Conservation (phyloP, 92 coral and sea anemone species). For the Diadumene lineata region DNA sequence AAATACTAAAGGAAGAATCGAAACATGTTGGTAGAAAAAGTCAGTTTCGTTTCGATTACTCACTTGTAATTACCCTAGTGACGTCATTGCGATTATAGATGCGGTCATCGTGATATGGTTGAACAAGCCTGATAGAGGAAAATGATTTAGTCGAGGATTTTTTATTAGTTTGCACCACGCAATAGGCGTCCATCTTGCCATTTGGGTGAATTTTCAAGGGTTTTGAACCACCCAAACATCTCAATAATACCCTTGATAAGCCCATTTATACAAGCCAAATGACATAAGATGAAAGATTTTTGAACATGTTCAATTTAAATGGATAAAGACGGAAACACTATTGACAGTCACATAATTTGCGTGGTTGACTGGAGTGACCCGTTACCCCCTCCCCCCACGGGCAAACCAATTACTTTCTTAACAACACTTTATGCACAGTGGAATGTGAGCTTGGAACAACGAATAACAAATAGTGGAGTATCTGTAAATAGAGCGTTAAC, state of each 20-base stretch:
- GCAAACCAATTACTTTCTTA: conserved; percentile 3
- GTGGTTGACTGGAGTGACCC: conserved; percentile 14
- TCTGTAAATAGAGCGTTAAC: conserved; percentile 42
- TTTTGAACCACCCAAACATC: background rate
- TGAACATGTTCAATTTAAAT: background rate
- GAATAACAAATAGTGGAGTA: conserved; percentile 38
- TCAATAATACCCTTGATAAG: background rate
- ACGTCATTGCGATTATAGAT: background rate
- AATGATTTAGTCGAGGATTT: background rate
- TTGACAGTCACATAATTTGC: background rate
- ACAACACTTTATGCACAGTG: conserved; percentile 30
- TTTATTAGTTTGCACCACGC: background rate
- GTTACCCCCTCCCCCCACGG: conserved; percentile 20
- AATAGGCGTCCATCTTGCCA: conserved; percentile 1
- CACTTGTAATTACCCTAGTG: background rate
- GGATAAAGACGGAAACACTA: background rate
- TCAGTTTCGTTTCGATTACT: background rate
- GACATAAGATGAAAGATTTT: background rate
- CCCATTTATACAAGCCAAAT: background rate
- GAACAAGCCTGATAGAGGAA: background rate
- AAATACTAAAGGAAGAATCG: no score
- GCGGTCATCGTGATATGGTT: background rate
- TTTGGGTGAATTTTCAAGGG: background rate
- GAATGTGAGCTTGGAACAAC: conserved; percentile 19
- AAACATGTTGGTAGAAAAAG: background rate